These are phyloP conservation scores for Hypercompe scribonia DNA, from an alignment of 2,888 invertebrate genomes.

Conservation along the genomic window DNA sequence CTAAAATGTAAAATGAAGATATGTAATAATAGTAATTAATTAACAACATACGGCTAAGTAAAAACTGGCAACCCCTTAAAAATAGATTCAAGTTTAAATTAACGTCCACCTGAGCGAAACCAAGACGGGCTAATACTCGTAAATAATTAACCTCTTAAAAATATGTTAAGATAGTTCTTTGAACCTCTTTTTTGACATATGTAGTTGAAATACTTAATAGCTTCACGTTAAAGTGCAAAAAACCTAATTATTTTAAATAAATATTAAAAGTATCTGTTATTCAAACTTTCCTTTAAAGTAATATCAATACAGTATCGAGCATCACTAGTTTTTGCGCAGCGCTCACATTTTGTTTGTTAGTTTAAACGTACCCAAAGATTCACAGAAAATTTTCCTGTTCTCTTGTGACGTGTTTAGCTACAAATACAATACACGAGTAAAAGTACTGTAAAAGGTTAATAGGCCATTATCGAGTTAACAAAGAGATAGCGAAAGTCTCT, in stretches of 20 bases:
- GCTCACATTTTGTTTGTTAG: neutral
- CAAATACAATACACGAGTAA: neutral
- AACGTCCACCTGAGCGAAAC: too few relatives aligned
- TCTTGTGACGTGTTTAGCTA: neutral
- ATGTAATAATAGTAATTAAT: too few relatives aligned
- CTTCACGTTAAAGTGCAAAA: too few relatives aligned
- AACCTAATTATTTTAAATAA: neutral
- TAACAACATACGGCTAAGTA: too few relatives aligned
- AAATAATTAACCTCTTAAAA: too few relatives aligned
- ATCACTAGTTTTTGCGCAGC: neutral
- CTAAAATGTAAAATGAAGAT: too few relatives aligned
- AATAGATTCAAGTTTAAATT: too few relatives aligned
- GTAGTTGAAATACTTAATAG: too few relatives aligned
- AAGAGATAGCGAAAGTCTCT: neutral
- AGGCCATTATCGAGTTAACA: conserved; percentile 5
- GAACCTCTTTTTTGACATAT: too few relatives aligned
- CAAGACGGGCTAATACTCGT: too few relatives aligned
- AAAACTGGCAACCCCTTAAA: too few relatives aligned
- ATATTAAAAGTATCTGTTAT: neutral
- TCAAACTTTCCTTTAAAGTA: neutral
- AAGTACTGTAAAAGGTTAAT: neutral
- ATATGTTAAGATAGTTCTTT: too few relatives aligned
- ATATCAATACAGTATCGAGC: neutral
- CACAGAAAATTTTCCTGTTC: neutral
- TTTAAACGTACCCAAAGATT: neutral